Conservation (phyloP, 2,113 vertebrate species). For the Lucifuga dentata region DNA sequence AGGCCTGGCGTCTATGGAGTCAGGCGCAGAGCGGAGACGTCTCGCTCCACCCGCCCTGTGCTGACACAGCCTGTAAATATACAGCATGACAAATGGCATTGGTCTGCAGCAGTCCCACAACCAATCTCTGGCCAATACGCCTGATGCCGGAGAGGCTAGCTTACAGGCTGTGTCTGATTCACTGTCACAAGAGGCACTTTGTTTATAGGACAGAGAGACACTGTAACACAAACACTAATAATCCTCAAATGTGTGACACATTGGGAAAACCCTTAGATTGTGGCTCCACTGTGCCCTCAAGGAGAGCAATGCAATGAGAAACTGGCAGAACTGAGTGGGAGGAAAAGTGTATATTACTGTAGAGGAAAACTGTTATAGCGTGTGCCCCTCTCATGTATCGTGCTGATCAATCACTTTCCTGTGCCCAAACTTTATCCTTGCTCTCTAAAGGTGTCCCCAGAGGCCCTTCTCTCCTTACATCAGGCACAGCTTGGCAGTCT, state of each 20-base stretch:
- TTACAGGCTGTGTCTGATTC: slow-evolving; percentile 71
- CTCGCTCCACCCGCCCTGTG: slow-evolving; percentile 68
- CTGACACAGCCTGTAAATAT: slow-evolving; percentile 80
- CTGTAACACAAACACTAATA: slow-evolving; percentile 76
- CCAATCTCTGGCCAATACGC: slow-evolving; percentile 67
- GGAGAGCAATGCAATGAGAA: slow-evolving; percentile 33
- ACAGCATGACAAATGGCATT: slow-evolving; percentile 77
- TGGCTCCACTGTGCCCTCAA: slow-evolving; percentile 56
- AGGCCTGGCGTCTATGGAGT: slow-evolving; percentile 73
- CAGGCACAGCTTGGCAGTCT: slow-evolving; percentile 16
- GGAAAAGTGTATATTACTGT: slow-evolving; percentile 5
- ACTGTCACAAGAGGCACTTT: slow-evolving; percentile 77
- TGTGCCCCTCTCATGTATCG: slow-evolving; percentile 6
- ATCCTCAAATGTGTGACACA: slow-evolving; percentile 71
- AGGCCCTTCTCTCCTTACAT: slow-evolving; percentile 47
- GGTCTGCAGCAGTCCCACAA: slow-evolving; percentile 66
- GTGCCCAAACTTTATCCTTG: slow-evolving; percentile 38
- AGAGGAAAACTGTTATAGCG: slow-evolving; percentile 5
- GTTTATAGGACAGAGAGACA: slow-evolving; percentile 76
- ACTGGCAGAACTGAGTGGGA: slow-evolving; percentile 3
- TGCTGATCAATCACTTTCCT: slow-evolving; percentile 46
- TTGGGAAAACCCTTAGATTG: slow-evolving; percentile 67
- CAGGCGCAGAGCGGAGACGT: slow-evolving; percentile 73
- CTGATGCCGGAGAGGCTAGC: slow-evolving; percentile 72
- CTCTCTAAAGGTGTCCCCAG: slow-evolving; percentile 29